A percentile compares a stretch with the other conserved stretches of the same genome.
These are phyloP conservation scores for Phalera bucephala DNA, from an alignment of 2,888 invertebrate species.

Conservation along the genomic window DNA sequence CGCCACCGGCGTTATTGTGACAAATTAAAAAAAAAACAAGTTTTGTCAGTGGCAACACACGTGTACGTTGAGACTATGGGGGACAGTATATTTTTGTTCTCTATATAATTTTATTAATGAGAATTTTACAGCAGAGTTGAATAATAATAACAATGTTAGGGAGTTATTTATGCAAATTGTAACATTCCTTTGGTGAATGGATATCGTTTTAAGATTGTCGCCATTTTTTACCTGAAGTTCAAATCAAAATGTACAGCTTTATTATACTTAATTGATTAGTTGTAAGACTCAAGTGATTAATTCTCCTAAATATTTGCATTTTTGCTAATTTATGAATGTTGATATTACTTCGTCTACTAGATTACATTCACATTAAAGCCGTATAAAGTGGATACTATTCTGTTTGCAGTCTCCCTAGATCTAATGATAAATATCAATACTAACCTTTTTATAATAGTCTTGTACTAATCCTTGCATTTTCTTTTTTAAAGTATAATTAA, in stretches of 20 bases:
- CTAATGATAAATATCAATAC: not conserved
- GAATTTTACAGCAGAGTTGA: no score
- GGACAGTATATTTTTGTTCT: no score
- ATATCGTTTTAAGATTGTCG: conserved; percentile 6
- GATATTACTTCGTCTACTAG: no score
- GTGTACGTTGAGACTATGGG: no score
- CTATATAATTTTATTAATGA: no score
- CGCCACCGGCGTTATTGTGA: no score
- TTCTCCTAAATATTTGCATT: not conserved
- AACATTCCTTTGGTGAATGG: conserved; percentile 22
- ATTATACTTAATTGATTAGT: conserved; percentile 27
- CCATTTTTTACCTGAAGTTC: conserved; percentile 9
- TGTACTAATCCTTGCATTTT: conserved; percentile 19
- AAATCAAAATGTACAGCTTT: conserved; percentile 16
- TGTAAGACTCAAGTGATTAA: conserved; percentile 36
- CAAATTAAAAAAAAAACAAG: no score
- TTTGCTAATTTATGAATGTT: conserved; percentile 3
- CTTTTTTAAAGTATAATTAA: conserved; percentile 6
- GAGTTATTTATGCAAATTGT: conserved; percentile 14
- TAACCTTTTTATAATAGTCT: not conserved
- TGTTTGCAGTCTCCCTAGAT: not conserved
- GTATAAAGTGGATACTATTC: no score
- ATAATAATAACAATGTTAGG: conserved; percentile 1
- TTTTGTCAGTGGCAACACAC: no score
- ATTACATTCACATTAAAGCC: no score